Evolutionary conservation across 2,888 invertebrate genomes (phyloP).

Genomic region (Eugnorisma glareosa): DNA sequence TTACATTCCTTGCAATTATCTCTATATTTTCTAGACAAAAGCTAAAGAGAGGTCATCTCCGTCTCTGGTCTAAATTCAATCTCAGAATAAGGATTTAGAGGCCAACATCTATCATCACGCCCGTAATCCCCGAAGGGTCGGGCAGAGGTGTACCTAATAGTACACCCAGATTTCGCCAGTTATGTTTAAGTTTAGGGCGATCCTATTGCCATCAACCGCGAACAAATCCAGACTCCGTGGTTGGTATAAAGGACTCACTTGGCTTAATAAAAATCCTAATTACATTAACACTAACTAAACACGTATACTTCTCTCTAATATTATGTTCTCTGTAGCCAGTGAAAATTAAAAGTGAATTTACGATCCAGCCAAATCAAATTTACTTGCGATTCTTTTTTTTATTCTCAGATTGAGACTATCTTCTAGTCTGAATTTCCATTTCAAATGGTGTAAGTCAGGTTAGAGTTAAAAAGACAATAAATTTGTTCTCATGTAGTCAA

Average conservation of each 20-base stretch:
- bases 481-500: not conserved
- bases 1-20: too few species aligned
- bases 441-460: slow-evolving; percentile 4
- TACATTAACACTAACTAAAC: slow-evolving; percentile 14
- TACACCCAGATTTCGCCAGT: not conserved
- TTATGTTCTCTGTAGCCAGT: not conserved
- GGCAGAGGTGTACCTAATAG: not conserved
- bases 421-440: slow-evolving; percentile 19
- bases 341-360: slow-evolving; percentile 52
- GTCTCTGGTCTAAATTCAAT: not conserved
- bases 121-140: too few species aligned
- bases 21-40: too few species aligned
- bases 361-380: slow-evolving; percentile 23
- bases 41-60: not conserved
- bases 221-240: not conserved
- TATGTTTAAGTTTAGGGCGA: not conserved
- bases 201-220: not conserved
- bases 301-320: slow-evolving; percentile 12
- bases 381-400: not conserved
- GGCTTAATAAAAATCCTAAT: not conserved
- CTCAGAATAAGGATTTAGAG: not conserved
- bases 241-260: not conserved
- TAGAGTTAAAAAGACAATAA: slow-evolving; percentile 6
- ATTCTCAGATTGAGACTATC: not conserved
- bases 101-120: not conserved